Base-by-base conservation (phyloP, 1,140 invertebrate genomes). In the Drosophila guanche region DNA sequence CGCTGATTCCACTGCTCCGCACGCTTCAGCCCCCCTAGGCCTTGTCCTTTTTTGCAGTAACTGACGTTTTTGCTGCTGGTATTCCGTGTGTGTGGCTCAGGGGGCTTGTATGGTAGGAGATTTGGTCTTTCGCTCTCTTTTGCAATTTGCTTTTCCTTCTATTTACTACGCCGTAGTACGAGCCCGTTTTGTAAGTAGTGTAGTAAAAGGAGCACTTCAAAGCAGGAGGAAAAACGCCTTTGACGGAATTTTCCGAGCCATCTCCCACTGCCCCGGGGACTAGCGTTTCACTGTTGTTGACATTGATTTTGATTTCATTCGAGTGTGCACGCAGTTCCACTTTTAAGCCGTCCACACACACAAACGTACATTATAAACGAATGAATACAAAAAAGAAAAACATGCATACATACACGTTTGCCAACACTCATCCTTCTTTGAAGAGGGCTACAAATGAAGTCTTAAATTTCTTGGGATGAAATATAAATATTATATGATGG, bases 291-390 rank as follows among this genome's bases (percentile, higher is more conserved):
- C 72, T 75, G 72, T 75, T 75, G 72, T 75, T 75, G 72, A 75
- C 72, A 75, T 75, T 75, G 72, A 75, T 75, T 75, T 75, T 75
- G 72, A 75, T 75, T 75, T 75, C 72, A 75, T 75, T 75, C 75
- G 47, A 47, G 62, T 75, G 61, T 42, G 71, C 23, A 42, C 48
- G 45, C 60, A 48, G 53, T 43, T 55, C 50, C 45, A 67, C 65
- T 51, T 43, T 53, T 29, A 8, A 46, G 6, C 14, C 16, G 27
- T 42, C 29, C 0, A 5, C 43, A 40, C 43, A 20, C 50, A 45
- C 47, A 54, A 54, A 14, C 37, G 14, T n/a, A 20, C 37, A 29
- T n/a, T n/a, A n/a, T n/a, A n/a, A n/a, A n/a, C n/a, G n/a, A n/a
- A n/a, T n/a, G n/a, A n/a, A n/a, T n/a, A n/a, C n/a, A n/a, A n/a